Percentiles rank a stretch among this genome's conserved stretches.
Evolutionary conservation across 2,888 invertebrate genomes (phyloP).

Genomic region (Vandiemenella viatica): DNA sequence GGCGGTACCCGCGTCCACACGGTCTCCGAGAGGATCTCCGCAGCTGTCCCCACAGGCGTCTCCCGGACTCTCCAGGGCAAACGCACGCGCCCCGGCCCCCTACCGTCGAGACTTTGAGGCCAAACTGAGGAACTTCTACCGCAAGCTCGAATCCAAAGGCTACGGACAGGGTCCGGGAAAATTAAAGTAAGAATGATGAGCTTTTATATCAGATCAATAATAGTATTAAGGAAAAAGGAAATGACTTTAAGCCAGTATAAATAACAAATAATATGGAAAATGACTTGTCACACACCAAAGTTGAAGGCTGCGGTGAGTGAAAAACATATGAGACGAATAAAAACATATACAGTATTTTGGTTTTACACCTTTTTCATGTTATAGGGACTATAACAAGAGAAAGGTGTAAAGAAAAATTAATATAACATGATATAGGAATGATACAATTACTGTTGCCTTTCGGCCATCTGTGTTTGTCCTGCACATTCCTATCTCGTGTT

Average conservation of each 20-base stretch:
- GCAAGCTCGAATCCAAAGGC: slow-evolving; percentile 89
- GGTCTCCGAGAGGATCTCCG: slow-evolving; percentile 42
- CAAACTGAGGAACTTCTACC: slow-evolving; percentile 84
- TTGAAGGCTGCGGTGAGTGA: too few relatives aligned
- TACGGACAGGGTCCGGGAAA: slow-evolving; percentile 95
- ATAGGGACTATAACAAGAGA: background rate
- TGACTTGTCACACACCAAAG: too few relatives aligned
- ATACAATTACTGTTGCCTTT: too few relatives aligned
- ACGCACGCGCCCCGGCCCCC: slow-evolving; percentile 72
- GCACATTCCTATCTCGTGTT: too few relatives aligned
- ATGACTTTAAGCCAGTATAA: too few relatives aligned
- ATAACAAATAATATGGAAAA: too few relatives aligned
- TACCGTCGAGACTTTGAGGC: slow-evolving; percentile 89
- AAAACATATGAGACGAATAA: too few relatives aligned
- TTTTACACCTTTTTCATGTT: too few relatives aligned
- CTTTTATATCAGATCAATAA: background rate
- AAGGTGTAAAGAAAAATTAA: background rate
- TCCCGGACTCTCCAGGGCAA: slow-evolving; percentile 54
- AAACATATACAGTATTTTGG: too few relatives aligned
- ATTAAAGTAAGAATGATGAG: slow-evolving; percentile 75
- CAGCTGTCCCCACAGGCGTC: slow-evolving; percentile 62
- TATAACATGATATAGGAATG: too few relatives aligned
- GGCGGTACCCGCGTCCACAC: slow-evolving; percentile 32
- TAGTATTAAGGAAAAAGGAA: too few relatives aligned
- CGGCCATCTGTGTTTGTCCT: too few relatives aligned